Evolutionary conservation across 2,888 invertebrate genomes (phyloP), one percentile per base, ranked within the genome.

Genomic region (Apamea sordens): DNA sequence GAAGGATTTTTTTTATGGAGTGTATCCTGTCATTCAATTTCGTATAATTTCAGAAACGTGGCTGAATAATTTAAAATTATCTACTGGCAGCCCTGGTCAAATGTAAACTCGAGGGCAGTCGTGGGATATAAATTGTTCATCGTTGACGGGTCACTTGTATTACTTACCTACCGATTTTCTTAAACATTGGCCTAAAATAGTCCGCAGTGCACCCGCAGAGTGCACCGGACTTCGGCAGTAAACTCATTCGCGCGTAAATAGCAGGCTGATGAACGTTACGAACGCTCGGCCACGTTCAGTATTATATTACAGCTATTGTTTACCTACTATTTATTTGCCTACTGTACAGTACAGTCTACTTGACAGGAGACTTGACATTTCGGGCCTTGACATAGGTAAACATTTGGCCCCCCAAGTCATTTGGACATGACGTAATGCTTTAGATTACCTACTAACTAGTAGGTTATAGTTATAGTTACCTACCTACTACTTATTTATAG

Each of bases 221-320:
- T 50, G 72, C 68, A 50, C 80, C 63, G 73, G 64, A 86, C 71
- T 74, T 79, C 70, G 71, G 41, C 53, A 64, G 32, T 68, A 69
- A 73, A 68, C 59, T 36, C 50, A 82, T 61, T 53, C 76, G 36
- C 21, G 70, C 50, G 70, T 76, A 77, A 82, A 79, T 86, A 84
- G 78, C 78, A 18, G 63, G 64, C 63, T 32, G 63, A 53, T 63
- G 65, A 73, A 70, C 32, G 69, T 28, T 24, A 53, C 32, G 15
- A 70, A 32, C 32, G 50, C 61, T 36, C 6, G 28, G 24, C 32
- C 67, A 28, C 67, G 50, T 64, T 21, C n/a, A 69, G 56, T 59
- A 59, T n/a, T 59, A 5, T 59, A 59, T n/a, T 59, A 5, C 56
- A 47, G 24, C 15, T 18, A 41, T 74, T 56, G 56, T 28, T 24